A percentile compares a stretch with the other conserved stretches of the same genome.
Conservation (phyloP, 2,797 vertebrate species). For the Cossypha heuglini region DNA sequence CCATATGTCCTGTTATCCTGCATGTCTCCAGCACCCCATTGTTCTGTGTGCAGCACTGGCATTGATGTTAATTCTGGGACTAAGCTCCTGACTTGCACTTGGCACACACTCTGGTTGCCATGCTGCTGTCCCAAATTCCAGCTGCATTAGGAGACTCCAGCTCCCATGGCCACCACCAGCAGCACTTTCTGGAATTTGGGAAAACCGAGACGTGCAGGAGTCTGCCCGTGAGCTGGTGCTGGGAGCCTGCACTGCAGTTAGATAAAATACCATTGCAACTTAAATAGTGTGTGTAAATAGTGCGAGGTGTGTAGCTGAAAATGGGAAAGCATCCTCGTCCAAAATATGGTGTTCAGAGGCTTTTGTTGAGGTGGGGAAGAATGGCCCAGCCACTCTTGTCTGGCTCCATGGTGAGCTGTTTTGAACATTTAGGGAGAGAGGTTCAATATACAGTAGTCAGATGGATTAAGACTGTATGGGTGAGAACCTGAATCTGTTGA, state of each 20-base stretch:
- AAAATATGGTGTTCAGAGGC: neutral
- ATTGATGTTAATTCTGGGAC: neutral
- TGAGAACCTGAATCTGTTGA: neutral
- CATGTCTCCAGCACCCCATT: neutral
- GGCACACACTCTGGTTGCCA: neutral
- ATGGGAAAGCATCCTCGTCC: neutral
- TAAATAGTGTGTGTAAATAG: neutral
- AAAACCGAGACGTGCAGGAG: neutral
- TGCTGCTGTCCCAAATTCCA: neutral
- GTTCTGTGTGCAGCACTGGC: neutral
- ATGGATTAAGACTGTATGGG: neutral
- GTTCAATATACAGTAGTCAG: neutral
- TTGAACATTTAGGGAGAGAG: fast-evolving
- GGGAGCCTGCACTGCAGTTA: neutral
- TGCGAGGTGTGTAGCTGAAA: neutral
- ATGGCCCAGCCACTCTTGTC: neutral
- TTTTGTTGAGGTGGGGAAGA: neutral
- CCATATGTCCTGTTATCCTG: neutral
- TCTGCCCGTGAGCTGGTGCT: neutral
- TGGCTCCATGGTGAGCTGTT: neutral
- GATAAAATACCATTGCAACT: neutral
- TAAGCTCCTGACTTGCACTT: slow-evolving; percentile 13
- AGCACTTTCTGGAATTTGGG: neutral
- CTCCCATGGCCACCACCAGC: neutral
- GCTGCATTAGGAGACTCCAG: neutral